Base-by-base conservation (phyloP, 2,797 vertebrate species). In the Microctenopoma lineatum region DNA sequence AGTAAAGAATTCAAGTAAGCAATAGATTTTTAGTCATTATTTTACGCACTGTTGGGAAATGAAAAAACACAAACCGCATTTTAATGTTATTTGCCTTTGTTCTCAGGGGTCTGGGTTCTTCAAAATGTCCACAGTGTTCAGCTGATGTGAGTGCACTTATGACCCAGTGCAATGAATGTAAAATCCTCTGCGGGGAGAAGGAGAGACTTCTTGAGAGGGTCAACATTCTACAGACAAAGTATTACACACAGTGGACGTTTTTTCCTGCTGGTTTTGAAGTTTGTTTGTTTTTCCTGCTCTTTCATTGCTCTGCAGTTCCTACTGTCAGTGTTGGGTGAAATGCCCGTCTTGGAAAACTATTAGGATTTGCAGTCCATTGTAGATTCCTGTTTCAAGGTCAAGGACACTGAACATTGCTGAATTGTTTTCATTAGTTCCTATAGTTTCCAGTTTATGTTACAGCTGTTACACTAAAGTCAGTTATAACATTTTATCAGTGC, bases 161-260 rank as follows among this genome's bases (percentile, higher is more conserved):
- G 84, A 67, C 79, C 0, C 92, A 96, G 84, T 78, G 86, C 51
- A n/a, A 66, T 0, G 92, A 95, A 72, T 93, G 91, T 75, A 92
- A 84, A 82, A 85, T 87, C 26, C 87, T 95, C 15, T 89, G 90
- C 41, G 87, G 92, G 77, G 95, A 97, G 72, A 92, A 90, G 16
- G 87, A 94, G 67, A 85, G 84, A 60, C 92, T 96, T 10, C 70
- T 91, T 6, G 93, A 96, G 59, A 86, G 96, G 66, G 86, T 96
- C 77, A 78, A 85, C 26, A 14, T 69, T 11, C 80, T 87, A 10
- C 85, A 90, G 72, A 70, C 18, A 75, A 93, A 80, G 89, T 93
- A 81, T 59, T 59, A 10, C 7, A 52, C n/a, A 16, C 16, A 41
- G 1, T 3, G 18, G 3, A 64, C 12, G 38, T 2, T 10, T 16